Evolutionary conservation across 1,140 invertebrate species (phyloP).

Genomic region (silkworm (Bombyx mori)): DNA sequence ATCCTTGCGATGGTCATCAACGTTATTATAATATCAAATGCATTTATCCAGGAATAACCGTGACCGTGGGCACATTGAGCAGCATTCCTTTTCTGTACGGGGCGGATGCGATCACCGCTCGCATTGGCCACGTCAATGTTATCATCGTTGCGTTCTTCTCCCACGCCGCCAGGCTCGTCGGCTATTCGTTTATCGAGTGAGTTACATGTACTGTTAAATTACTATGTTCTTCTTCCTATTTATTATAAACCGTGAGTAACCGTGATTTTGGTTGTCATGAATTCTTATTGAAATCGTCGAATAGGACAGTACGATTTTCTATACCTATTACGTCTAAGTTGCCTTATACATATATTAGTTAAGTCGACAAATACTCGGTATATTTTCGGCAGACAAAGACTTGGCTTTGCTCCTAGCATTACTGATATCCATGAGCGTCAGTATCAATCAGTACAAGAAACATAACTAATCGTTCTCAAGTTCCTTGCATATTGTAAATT

Average conservation of each 20-base stretch:
- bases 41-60: slow-evolving; percentile 76
- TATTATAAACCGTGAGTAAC: background rate
- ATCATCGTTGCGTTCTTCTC: slow-evolving; percentile 86
- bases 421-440: too few relatives aligned
- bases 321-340: too few relatives aligned
- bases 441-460: too few relatives aligned
- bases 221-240: background rate
- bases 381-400: too few relatives aligned
- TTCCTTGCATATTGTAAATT: too few relatives aligned
- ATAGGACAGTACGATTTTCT: too few relatives aligned
- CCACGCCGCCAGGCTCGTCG: slow-evolving; percentile 82
- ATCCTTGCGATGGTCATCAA: slow-evolving; percentile 16
- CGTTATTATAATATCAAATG: slow-evolving; percentile 23
- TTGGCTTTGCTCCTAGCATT: too few relatives aligned
- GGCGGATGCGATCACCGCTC: slow-evolving; percentile 84
- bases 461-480: too few relatives aligned
- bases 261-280: slow-evolving; percentile 2
- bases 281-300: background rate
- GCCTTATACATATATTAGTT: too few relatives aligned
- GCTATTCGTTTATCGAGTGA: slow-evolving; percentile 88
- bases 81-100: slow-evolving; percentile 87
- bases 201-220: slow-evolving; percentile 30
- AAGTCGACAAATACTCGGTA: too few relatives aligned
- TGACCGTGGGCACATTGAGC: slow-evolving; percentile 84
- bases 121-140: slow-evolving; percentile 85